Percentiles rank a stretch among this genome's conserved stretches.
Evolutionary conservation across 1,140 invertebrate genomes (phyloP).

Genomic region (Geopemphigus sp.): DNA sequence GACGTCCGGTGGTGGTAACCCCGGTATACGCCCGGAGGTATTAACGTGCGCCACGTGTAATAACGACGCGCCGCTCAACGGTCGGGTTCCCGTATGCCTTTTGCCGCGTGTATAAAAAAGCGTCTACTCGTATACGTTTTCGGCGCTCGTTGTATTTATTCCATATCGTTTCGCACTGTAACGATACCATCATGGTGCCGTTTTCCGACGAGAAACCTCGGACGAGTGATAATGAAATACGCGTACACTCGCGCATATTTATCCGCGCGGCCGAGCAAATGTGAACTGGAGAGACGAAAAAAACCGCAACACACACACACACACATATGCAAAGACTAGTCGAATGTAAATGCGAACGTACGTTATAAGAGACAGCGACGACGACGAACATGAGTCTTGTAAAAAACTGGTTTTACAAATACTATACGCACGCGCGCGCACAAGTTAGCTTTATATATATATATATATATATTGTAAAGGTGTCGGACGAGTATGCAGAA

Average conservation of each 20-base stretch:
- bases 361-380: background rate
- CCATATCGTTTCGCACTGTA: too few relatives aligned
- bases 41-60: too few relatives aligned
- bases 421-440: constrained; percentile 2
- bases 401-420: constrained; percentile 43
- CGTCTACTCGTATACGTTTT: too few relatives aligned
- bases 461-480: constrained; percentile 41
- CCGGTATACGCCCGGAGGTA: too few relatives aligned
- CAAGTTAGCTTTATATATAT: constrained; percentile 17
- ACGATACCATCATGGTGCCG: too few relatives aligned
- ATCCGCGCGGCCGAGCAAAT: background rate
- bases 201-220: too few relatives aligned
- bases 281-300: background rate
- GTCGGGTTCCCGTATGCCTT: too few relatives aligned
- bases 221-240: too few relatives aligned
- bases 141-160: too few relatives aligned
- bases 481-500: constrained; percentile 39
- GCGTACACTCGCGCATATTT: background rate
- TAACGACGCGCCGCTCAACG: too few relatives aligned
- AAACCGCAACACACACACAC: background rate
- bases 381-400: constrained; percentile 27
- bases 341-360: constrained; percentile 18
- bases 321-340: constrained; percentile 31
- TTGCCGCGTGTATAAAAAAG: too few relatives aligned
- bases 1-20: too few relatives aligned